A percentile compares a stretch with the other conserved stretches of the same genome.
phyloP scores from a whole-genome alignment of 1,140 invertebrate species.

The Aphelenchoides besseyi region DNA sequence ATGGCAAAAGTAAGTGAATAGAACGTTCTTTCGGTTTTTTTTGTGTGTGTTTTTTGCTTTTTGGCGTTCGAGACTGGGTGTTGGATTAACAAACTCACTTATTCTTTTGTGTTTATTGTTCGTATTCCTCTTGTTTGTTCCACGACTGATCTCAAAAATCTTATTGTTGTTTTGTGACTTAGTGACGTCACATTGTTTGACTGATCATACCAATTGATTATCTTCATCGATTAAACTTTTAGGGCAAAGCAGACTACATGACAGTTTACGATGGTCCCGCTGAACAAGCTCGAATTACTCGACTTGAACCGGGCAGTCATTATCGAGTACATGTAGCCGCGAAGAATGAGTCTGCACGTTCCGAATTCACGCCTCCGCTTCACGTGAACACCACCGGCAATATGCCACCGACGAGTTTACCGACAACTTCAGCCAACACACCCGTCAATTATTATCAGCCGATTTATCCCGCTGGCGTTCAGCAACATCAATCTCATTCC shows the following conservation, averaged over 20 bases:
- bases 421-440: constrained; percentile 12
- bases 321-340: constrained; percentile 53
- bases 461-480: constrained; percentile 4
- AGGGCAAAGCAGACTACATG: constrained; percentile 45
- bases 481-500: not conserved
- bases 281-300: constrained; percentile 35
- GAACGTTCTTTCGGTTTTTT: constrained; percentile 16
- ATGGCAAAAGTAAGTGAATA: constrained; percentile 45
- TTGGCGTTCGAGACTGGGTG: not conserved
- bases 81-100: not conserved
- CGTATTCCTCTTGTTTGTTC: not conserved
- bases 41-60: constrained; percentile 1
- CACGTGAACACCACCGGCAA: constrained; percentile 25
- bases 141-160: not conserved
- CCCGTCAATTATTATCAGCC: constrained; percentile 3
- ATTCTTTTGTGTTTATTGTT: constrained; percentile 17
- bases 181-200: not conserved
- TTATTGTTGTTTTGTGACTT: not conserved
- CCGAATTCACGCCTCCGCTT: constrained; percentile 35
- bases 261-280: constrained; percentile 45
- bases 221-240: constrained; percentile 26
- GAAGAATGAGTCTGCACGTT: constrained; percentile 47
- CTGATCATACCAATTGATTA: not conserved
- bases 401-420: not conserved
- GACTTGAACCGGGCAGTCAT: constrained; percentile 37